A percentile compares a stretch with the other conserved stretches of the same genome.
Evolutionary conservation across 2,888 invertebrate genomes (phyloP).

Genomic region (Atrina japonica): DNA sequence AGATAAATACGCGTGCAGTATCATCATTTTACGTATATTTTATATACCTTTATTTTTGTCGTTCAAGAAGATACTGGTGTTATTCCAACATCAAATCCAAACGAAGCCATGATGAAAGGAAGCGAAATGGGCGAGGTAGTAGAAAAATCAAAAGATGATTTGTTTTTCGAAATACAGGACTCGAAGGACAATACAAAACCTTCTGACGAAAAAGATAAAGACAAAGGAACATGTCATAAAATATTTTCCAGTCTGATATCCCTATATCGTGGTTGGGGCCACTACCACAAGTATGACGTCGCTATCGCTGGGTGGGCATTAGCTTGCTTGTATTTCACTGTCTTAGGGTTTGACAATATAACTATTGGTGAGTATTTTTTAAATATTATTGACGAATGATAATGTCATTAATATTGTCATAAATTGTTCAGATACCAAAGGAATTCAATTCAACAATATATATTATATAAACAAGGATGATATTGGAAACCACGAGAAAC

Average conservation of each 20-base stretch:
- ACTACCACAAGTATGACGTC: conserved; percentile 80
- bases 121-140: too few species aligned
- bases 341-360: conserved; percentile 82
- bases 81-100: too few species aligned
- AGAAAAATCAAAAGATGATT: too few species aligned
- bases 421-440: too few species aligned
- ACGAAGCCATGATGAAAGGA: too few species aligned
- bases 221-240: not conserved
- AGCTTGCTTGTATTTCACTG: conserved; percentile 82
- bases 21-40: too few species aligned
- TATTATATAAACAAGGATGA: too few species aligned
- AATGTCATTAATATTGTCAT: not conserved
- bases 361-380: conserved; percentile 79
- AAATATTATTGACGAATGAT: not conserved
- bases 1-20: too few species aligned
- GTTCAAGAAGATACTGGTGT: too few species aligned
- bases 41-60: too few species aligned
- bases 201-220: not conserved
- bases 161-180: conserved; percentile 6
- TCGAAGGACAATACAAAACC: not conserved
- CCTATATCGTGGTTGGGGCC: conserved; percentile 77
- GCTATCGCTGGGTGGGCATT: conserved; percentile 81
- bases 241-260: conserved; percentile 60
- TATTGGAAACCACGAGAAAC: too few species aligned
- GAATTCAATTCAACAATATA: too few species aligned